Conservation (phyloP, 1,140 invertebrate genomes). For the Aphis craccivora region DNA sequence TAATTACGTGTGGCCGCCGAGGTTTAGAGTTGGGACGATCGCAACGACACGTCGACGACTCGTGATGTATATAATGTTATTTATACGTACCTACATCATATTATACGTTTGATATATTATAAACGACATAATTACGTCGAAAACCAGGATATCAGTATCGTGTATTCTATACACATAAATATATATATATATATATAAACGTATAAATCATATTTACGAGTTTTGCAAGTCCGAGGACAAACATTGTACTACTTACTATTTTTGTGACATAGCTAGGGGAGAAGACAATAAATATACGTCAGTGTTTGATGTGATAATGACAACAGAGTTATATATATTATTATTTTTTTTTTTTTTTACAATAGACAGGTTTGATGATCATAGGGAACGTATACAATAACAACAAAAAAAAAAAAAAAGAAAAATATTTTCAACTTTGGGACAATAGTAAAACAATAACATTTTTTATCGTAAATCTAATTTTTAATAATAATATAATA, state of each 20-base stretch:
- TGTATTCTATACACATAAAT: too few relatives aligned
- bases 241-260: neutral
- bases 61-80: neutral
- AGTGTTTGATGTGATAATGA: constrained; percentile 50
- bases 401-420: constrained; percentile 58
- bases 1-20: neutral
- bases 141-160: neutral
- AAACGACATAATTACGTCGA: neutral
- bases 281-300: constrained; percentile 29
- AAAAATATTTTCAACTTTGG: constrained; percentile 47
- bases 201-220: neutral
- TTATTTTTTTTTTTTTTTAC: constrained; percentile 43
- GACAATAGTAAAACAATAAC: constrained; percentile 53
- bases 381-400: constrained; percentile 58
- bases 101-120: neutral
- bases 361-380: constrained; percentile 57
- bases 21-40: neutral
- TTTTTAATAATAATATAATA: constrained; percentile 45
- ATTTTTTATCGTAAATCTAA: constrained; percentile 49
- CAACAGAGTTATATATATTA: constrained; percentile 48
- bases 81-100: neutral
- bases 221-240: neutral
- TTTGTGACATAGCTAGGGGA: neutral
- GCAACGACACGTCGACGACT: neutral
- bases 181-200: too few relatives aligned